phyloP scores from a whole-genome alignment of 1,140 invertebrate genomes.

The Arion vulgaris region DNA sequence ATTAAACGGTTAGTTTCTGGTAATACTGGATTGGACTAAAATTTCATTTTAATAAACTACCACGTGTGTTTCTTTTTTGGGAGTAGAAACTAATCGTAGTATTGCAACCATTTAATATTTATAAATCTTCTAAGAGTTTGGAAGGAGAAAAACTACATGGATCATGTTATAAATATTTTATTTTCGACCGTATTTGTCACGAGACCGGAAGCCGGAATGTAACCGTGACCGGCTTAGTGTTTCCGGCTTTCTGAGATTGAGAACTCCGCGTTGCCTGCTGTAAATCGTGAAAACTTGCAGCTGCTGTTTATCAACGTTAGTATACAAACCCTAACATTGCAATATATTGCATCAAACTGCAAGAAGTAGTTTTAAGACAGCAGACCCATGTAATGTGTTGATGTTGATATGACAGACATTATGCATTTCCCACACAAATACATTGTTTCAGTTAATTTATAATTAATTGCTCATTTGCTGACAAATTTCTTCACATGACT shows the following conservation, averaged over 20 bases:
- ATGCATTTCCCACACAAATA: no score
- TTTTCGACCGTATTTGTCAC: neutral
- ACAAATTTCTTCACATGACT: no score
- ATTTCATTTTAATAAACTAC: neutral
- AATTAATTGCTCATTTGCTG: no score
- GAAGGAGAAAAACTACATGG: neutral
- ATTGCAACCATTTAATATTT: neutral
- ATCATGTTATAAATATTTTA: neutral
- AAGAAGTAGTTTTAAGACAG: no score
- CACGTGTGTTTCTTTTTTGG: neutral
- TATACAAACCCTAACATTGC: no score
- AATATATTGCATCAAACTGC: no score
- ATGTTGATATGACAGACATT: no score
- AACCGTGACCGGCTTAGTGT: neutral
- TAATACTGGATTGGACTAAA: neutral
- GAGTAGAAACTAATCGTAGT: neutral
- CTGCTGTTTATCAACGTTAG: no score
- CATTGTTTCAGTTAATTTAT: no score
- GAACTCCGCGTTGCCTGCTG: no score
- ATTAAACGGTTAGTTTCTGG: neutral
- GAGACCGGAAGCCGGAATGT: slow-evolving; percentile 7
- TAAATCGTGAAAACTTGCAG: no score
- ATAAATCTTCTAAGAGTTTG: neutral
- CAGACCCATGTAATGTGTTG: no score
- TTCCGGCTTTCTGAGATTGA: neutral